A percentile compares a stretch with the other conserved stretches of the same genome.
Conservation (phyloP, 2,888 invertebrate species). For the Chloromyia formosa region DNA sequence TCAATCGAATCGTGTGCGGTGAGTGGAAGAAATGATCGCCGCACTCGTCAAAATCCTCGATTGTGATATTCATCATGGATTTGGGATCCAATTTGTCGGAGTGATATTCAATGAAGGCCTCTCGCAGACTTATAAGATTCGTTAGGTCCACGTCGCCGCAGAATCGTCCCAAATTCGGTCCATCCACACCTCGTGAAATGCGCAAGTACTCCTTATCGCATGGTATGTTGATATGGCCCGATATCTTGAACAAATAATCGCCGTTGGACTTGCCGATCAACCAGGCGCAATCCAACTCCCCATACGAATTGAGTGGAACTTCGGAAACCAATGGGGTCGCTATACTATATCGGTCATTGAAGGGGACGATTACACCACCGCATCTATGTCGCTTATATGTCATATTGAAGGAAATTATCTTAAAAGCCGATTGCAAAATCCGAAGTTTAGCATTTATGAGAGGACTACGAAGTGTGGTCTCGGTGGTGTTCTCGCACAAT, state of each 20-base stretch:
- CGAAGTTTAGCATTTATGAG: conserved; percentile 3
- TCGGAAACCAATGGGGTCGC: conserved; percentile 57
- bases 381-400: conserved; percentile 68
- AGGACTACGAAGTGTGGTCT: conserved; percentile 12
- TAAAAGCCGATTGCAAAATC: conserved; percentile 4
- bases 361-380: conserved; percentile 69
- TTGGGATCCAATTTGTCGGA: conserved; percentile 61
- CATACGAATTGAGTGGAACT: conserved; percentile 5
- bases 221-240: conserved; percentile 66
- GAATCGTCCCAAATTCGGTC: conserved; percentile 68
- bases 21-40: conserved; percentile 68
- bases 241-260: conserved; percentile 64
- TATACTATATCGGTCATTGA: conserved; percentile 58
- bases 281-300: conserved; percentile 76
- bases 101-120: conserved; percentile 76
- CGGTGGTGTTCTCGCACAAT: conserved; percentile 2
- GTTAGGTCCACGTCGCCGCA: conserved; percentile 64
- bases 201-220: conserved; percentile 69
- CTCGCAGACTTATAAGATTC: conserved; percentile 61
- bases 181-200: conserved; percentile 66
- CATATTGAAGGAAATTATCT: conserved; percentile 20
- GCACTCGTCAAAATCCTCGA: conserved; percentile 68
- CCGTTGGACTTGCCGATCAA: conserved; percentile 59
- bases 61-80: conserved; percentile 58
- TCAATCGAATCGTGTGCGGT: conserved; percentile 55